Evolutionary conservation across 2,797 vertebrate species (phyloP), one percentile per base, ranked within the genome.

Genomic region (Acridotheres tristis): DNA sequence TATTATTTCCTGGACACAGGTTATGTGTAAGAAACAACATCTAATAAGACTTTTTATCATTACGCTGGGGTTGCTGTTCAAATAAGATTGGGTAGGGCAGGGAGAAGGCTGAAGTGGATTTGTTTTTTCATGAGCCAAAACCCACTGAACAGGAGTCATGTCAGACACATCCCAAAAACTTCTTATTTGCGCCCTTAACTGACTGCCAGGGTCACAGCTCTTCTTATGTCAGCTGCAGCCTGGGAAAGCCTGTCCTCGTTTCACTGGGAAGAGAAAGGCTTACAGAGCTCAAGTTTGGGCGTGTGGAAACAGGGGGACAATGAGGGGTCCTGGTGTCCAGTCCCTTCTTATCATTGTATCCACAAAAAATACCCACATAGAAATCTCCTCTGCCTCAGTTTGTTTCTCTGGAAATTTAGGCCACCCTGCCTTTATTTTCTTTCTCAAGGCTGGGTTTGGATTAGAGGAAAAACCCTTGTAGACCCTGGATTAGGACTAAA

Each of bases 31-130:
- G 73, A 93, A 97, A 90, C 48, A 91, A 85, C 86, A 79, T 29
- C 73, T 87, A 96, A 90, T 91, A 82, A 92, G 45, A 21, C 36
- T 89, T 90, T 92, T 96, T 89, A 80, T 90, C 63, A 75, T 94
- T 88, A 86, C n/a, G 7, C 47, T 77, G 21, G 5, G 11, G 17
- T 23, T 93, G 40, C 83, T 89, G 66, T 93, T 90, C 85, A 89
- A 89, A 95, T 89, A 94, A 88, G 38, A 59, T 57, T 34, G 13
- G 16, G 20, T 50, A 43, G 9, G 25, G 13, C 9, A 30, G 26
- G 34, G n/a, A 86, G 17, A 61, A 57, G 34, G 50, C 58, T 80
- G 48, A 75, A 83, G 53, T 11, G 13, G 51, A 58, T n/a, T 13
- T 1, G 19, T 16, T 76, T 88, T 69, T 63, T 48, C 18, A 20